Percentiles rank a stretch among this genome's conserved stretches.
These are phyloP conservation scores for Coregonus suidteri DNA, from an alignment of 2,797 vertebrate genomes.

Conservation along the genomic window DNA sequence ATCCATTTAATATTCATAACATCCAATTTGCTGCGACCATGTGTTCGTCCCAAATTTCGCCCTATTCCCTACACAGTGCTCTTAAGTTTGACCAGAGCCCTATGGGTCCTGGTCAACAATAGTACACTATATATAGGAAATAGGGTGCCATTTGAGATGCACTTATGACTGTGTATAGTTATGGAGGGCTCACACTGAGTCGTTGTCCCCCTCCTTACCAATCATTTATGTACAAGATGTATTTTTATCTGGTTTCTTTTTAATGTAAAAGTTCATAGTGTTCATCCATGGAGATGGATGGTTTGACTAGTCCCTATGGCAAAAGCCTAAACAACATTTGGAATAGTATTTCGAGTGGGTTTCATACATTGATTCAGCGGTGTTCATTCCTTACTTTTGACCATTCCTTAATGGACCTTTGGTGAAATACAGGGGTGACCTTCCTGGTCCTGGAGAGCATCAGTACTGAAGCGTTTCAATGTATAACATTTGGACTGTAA, in stretches of 20 bases:
- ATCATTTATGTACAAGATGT: background rate
- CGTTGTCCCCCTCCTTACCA: background rate
- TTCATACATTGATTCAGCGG: background rate
- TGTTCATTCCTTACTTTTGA: constrained; percentile 27
- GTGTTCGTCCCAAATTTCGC: background rate
- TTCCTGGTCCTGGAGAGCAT: background rate
- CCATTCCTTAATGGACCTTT: constrained; percentile 61
- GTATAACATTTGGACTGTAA: background rate
- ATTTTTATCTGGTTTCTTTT: constrained; percentile 11
- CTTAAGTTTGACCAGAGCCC: background rate
- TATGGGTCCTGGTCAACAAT: too few species aligned
- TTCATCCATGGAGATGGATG: background rate
- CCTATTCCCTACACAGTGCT: background rate
- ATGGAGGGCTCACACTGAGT: background rate
- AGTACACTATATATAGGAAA: background rate
- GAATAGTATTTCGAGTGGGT: background rate
- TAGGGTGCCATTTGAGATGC: background rate
- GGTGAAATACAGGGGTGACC: constrained; percentile 10
- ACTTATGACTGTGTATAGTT: background rate
- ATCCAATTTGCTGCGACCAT: background rate
- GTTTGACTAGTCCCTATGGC: background rate
- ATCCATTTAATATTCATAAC: background rate
- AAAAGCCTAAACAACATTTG: background rate
- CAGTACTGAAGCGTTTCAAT: background rate
- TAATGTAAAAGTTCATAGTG: constrained; percentile 23